Base-by-base conservation (phyloP, 2,113 vertebrate species). In the Anarrhichthys ocellatus region DNA sequence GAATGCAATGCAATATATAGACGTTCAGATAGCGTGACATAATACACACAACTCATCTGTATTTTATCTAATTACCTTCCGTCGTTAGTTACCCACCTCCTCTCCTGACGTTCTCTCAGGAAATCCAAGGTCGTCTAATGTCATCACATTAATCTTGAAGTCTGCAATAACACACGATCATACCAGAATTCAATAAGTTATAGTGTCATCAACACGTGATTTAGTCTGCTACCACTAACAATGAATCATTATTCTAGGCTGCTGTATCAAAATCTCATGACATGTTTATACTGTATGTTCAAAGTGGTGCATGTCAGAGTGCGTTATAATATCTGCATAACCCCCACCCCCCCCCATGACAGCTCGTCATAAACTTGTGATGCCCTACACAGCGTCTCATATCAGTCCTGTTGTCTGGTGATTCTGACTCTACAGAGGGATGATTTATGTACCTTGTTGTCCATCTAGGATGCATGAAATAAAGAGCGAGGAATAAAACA, bases 141-240 rank as follows among this genome's bases (percentile, higher is more conserved):
- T 96, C 90, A 97, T 87, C 63, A 98, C 63, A 24, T 98, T 97
- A 20, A 95, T 67, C 79, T 93, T 94, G 85, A 97, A 97, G 38
- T 94, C 97, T 98, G 88, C 24, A 84, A 70, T 80, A 61, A 84
- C 7, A 82, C 1, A 58, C 27, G 63, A 66, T 44, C 40, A 62
- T 0, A 46, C 72, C 0, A 76, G 17, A 64, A 29, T 17, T 50
- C 42, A 5, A 62, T 17, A 9, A 50, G 38, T 15, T 0, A 64
- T 6, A 3, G 5, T 4, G 44, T 9, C 64, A 27, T 32, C 17
- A 6, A 42, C 24, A 44, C 48, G 17, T 22, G n/a, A 63, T 48
- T 62, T 61, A 24, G 5, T 27, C 5, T 27, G 17, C 4, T n/a
- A 13, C 15, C 18, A 32, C 18, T 54, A n/a, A 27, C 13, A 27